These are phyloP conservation scores for Fukomys damarensis DNA, from an alignment of 2,113 vertebrate genomes.

Conservation along the genomic window DNA sequence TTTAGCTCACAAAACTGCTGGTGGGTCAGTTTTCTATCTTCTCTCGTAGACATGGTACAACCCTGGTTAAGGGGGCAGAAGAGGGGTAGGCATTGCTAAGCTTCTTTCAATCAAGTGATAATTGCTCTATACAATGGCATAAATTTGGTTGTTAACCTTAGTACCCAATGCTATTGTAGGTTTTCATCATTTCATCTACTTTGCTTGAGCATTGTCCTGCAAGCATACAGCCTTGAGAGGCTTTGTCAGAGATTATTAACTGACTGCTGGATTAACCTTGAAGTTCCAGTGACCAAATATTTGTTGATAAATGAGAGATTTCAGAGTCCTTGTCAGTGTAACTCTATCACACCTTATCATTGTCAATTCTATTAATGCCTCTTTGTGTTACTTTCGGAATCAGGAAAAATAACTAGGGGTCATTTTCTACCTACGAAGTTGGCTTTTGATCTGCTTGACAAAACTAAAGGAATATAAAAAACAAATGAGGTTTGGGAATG, in stretches of 20 bases:
- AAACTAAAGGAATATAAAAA: neutral
- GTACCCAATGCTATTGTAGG: neutral
- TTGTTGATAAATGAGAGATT: neutral
- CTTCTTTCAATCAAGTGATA: neutral
- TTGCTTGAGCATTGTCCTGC: neutral
- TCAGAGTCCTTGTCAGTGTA: neutral
- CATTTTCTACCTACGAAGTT: neutral
- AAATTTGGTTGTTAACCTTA: neutral
- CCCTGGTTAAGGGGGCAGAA: neutral
- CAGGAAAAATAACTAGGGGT: neutral
- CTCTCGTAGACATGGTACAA: neutral
- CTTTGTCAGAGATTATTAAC: neutral
- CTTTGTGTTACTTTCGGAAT: conserved; percentile 32
- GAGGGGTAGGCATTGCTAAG: neutral
- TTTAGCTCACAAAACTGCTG: neutral
- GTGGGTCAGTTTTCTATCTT: neutral
- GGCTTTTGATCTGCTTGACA: conserved; percentile 27
- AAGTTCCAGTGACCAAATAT: neutral
- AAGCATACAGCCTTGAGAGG: neutral
- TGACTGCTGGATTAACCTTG: neutral
- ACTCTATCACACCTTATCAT: neutral
- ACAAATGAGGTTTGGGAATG: neutral
- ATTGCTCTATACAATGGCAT: neutral
- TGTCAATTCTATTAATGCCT: neutral
- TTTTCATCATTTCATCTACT: neutral